Evolutionary conservation across 2,888 invertebrate genomes (phyloP), one percentile per base, ranked within the genome.

Genomic region (Agapostemon virescens): DNA sequence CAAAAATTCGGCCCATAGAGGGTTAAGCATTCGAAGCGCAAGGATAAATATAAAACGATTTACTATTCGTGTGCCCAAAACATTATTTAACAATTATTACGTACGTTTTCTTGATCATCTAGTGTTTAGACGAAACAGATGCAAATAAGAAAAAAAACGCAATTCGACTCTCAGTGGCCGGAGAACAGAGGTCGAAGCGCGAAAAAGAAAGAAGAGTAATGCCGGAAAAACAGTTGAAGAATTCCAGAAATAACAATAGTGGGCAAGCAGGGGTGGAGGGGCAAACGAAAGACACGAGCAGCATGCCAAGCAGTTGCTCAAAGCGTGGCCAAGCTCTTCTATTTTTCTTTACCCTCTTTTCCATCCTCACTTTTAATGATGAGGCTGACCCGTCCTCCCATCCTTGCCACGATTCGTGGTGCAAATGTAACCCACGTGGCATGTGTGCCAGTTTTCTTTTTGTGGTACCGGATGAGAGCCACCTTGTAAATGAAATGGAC

Each of bases 231-330:
- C 77, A 52, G 74, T 52, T 74, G 67, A 81, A 40, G 74, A 68
- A 73, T 67, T 69, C 38, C 20, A 74, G 64, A 71, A 77, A 81
- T 77, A 84, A 79, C 77, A 79, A 85, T 70, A 64, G 71, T 23
- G 63, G 42, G 64, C 69, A 76, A 77, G 70, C 71, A 64, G 77
- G 67, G 66, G 45, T 61, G n/a, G 63, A 38, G 67, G 11, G 45
- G 69, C 66, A 69, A 70, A 75, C 63, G 79, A 85, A 72, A 70
- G 42, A 79, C 74, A 85, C 85, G 84, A 79, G 75, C 76, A 77
- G 88, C 88, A 89, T 90, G 85, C 81, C 86, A 89, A 89, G 84
- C 82, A 88, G 86, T 81, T 84, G 77, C 86, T 87, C 85, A 88
- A 89, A 88, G 79, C 76, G 78, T 52, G 79, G 74, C 77, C n/a